Percentiles rank a stretch among this genome's conserved stretches.
These are phyloP conservation scores for Gasterosteus nipponicus DNA, from an alignment of 2,113 vertebrate species.

Conservation along the genomic window DNA sequence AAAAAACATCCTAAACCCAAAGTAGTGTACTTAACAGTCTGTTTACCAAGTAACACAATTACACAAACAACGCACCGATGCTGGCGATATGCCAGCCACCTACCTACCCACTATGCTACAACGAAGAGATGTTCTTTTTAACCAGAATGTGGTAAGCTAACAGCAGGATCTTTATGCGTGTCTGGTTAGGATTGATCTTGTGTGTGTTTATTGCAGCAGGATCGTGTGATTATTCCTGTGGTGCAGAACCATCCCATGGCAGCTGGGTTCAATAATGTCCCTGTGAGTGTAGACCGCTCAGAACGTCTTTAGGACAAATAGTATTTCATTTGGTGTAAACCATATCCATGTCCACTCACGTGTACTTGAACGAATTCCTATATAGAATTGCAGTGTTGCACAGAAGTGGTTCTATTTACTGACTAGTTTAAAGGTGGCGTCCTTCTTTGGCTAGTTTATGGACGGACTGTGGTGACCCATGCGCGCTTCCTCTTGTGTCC, in stretches of 20 bases:
- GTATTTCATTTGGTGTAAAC: not conserved
- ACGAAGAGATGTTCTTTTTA: not conserved
- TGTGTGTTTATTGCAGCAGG: slow-evolving; percentile 32
- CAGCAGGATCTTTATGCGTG: not conserved
- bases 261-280: slow-evolving; percentile 62
- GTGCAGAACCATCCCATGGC: slow-evolving; percentile 51
- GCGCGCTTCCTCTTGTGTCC: slow-evolving; percentile 14
- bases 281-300: slow-evolving; percentile 44
- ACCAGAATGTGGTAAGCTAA: not conserved
- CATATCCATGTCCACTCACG: not conserved
- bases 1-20: not conserved
- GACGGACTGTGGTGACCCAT: not conserved
- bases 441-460: not conserved
- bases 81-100: too few relatives aligned
- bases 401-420: not conserved
- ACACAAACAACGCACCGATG: not conserved
- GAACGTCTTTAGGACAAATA: not conserved
- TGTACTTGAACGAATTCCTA: not conserved
- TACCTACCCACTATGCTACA: not conserved
- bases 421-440: not conserved
- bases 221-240: slow-evolving; percentile 14
- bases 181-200: not conserved
- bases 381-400: not conserved
- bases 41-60: not conserved
- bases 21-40: not conserved